Evolutionary conservation across 2,797 vertebrate species (phyloP), one percentile per base, ranked within the genome.

Genomic region (Nyctibius grandis): DNA sequence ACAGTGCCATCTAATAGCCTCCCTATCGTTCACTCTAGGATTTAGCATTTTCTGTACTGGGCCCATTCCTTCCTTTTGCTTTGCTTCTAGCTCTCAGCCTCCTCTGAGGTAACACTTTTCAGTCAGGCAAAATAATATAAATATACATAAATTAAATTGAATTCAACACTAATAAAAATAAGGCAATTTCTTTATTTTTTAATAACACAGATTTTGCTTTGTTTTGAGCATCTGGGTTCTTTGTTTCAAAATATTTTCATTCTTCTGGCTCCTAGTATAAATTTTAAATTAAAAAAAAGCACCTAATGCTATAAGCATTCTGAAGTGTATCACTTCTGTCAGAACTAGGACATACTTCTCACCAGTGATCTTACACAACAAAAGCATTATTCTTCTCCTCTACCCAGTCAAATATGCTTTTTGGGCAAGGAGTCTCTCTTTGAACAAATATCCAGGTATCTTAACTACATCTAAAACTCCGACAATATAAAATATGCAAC

Each of bases 401-500:
- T 48, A 47, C 19, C 11, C 22, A 54, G 38, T 36, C 63, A 89
- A 63, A 84, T 54, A 73, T 11, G 18, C 28, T 87, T 74, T 81
- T 68, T 68, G 29, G 17, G 36, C 57, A 90, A 23, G 53, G 64
- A 57, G n/a, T 26, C 42, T 61, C 17, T 61, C 75, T 95, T 59
- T 45, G n/a, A 96, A 74, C n/a, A 73, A 93, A 38, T 60, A 94
- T 25, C 26, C n/a, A 9, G 82, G 26, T 47, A 42, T 73, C 67
- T 85, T 51, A 76, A 91, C 57, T n/a, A 80, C 25, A 82, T 70
- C 56, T 77, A 67, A 70, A 88, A 75, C 38, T 85, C 60, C 54
- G n/a, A 53, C n/a, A 67, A 33, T 42, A 83, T 88, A 92, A 95
- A 87, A 91, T 60, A 78, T 31, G 60, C 47, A 81, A 38, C 36